phyloP scores from a whole-genome alignment of 2,888 invertebrate species.

The Hydrotaea cyrtoneurina region DNA sequence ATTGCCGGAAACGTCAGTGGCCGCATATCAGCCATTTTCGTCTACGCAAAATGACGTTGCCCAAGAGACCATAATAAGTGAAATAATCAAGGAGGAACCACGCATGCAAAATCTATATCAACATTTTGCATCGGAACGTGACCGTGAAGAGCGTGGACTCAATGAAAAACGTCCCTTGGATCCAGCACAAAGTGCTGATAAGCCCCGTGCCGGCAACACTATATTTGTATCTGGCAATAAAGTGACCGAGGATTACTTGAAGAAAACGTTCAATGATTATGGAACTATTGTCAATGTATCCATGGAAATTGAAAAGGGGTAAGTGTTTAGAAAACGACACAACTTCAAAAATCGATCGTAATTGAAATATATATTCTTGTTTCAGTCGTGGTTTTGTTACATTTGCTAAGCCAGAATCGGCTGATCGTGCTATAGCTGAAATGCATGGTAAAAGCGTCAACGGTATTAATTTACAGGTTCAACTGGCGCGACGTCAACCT shows the following conservation, averaged over 20 bases:
- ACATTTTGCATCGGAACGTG: slow-evolving; percentile 87
- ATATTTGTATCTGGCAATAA: slow-evolving; percentile 91
- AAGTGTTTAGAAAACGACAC: slow-evolving; percentile 72
- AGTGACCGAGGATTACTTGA: slow-evolving; percentile 89
- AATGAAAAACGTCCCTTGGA: slow-evolving; percentile 80
- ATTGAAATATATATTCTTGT: slow-evolving; percentile 64
- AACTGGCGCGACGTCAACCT: slow-evolving; percentile 90
- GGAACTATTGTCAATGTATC: slow-evolving; percentile 89
- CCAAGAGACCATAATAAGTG: slow-evolving; percentile 86
- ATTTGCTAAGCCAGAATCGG: slow-evolving; percentile 93
- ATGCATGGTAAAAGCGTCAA: slow-evolving; percentile 89
- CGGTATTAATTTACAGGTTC: slow-evolving; percentile 89
- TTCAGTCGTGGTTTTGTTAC: slow-evolving; percentile 94
- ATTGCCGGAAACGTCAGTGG: slow-evolving; percentile 86
- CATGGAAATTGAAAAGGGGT: slow-evolving; percentile 92
- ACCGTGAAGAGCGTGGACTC: slow-evolving; percentile 84
- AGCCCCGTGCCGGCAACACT: slow-evolving; percentile 89
- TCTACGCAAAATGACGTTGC: slow-evolving; percentile 90
- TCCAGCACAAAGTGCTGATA: slow-evolving; percentile 81
- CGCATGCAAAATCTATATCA: slow-evolving; percentile 86
- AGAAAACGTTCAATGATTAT: slow-evolving; percentile 87
- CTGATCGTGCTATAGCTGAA: slow-evolving; percentile 91
- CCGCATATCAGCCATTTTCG: slow-evolving; percentile 95
- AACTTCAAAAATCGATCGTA: neutral
- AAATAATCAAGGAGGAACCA: slow-evolving; percentile 84